Evolutionary conservation across 35 echinoderm and acorn worm species (phyloP), one percentile per base, ranked within the genome.

Genomic region (Patiria miniata): DNA sequence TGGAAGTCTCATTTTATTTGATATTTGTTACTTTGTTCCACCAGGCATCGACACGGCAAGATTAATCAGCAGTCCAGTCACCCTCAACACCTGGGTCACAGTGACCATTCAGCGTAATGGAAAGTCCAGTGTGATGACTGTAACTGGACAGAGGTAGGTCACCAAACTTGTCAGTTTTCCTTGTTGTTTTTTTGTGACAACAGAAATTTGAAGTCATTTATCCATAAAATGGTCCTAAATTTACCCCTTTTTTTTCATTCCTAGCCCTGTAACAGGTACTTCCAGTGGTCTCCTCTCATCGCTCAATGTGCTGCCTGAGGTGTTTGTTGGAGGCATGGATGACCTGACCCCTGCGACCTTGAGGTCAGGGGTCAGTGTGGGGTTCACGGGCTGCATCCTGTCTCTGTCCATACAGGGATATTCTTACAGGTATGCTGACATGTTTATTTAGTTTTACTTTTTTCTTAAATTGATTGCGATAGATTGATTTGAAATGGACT

Each of bases 81-180:
- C 54, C 22, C 87, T 93, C 33, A 61, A 85, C 36, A 87, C 37
- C 1, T 91, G 88, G 95, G 78, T 88, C 15, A 93, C 88, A n/a
- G 95, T 91, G 2, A 68, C 44, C 32, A 85, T 97, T 59, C 39
- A 38, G 15, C 87, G 95, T 37, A 83, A 51, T 30, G 95, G 91
- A 19, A 79, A 61, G 61, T 36, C 23, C 18, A 82, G 61, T 76
- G 78, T 83, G 55, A 93, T 97, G 91, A 83, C 87, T 85, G 88
- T 97, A 8, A 85, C 84, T 54, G 95, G 91, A 82, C 91, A 97
- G 85, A 91, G 95, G 95, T 97, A 2, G 88, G 91, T 87, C 36
- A 69, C 4, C 17, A 69, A 4, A 28, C 17, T 69, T 47, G 4
- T 47, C 12, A 6, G 42, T 47, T 12, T 47, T 47, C 4, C 12